Evolutionary conservation across 2,113 vertebrate species (phyloP), one percentile per base, ranked within the genome.

Genomic region (Ceratotherium simum): DNA sequence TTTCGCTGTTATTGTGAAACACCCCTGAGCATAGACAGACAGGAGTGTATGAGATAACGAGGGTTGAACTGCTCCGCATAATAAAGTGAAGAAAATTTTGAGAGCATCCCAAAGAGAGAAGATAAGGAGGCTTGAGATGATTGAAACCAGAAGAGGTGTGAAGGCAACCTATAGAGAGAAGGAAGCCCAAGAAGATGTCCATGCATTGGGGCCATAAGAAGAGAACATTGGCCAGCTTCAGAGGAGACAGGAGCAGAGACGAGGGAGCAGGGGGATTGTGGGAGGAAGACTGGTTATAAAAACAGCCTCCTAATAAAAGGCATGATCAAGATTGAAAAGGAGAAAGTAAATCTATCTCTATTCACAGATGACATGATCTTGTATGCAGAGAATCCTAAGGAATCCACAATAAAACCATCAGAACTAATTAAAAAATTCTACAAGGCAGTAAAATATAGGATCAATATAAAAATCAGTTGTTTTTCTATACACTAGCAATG

Each of bases 391-490:
- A 94, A 92, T 51, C 42, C 72, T 62, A 94, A 91, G 23, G 36
- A 85, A 62, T 90, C 12, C 60, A 92, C 60, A 82, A 82, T 90
- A 90, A 92, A 96, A 96, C 42, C 72, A 96, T 85, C 62, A 36
- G 9, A 93, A 96, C 58, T 78, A 80, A 90, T 60, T 90, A 64
- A 65, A 46, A 62, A 80, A 12, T 51, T 81, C 14, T 60, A 76
- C 21, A 42, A 36, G 3, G 29, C 64, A 82, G 39, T 13, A 88
- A 92, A 80, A 70, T 58, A 70, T 42, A 91, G 75, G 48, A 82
- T 48, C 31, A 51, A 69, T 54, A 81, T 69, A 69, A 60, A 91
- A 62, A n/a, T 86, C 82, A 54, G 5, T 88, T 88, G 42, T 82
- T 64, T 89, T 92, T 88, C 62, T 92, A 46, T 33, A 75, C 31